Conservation (phyloP, 2,797 vertebrate species). For the Mycteria americana region DNA sequence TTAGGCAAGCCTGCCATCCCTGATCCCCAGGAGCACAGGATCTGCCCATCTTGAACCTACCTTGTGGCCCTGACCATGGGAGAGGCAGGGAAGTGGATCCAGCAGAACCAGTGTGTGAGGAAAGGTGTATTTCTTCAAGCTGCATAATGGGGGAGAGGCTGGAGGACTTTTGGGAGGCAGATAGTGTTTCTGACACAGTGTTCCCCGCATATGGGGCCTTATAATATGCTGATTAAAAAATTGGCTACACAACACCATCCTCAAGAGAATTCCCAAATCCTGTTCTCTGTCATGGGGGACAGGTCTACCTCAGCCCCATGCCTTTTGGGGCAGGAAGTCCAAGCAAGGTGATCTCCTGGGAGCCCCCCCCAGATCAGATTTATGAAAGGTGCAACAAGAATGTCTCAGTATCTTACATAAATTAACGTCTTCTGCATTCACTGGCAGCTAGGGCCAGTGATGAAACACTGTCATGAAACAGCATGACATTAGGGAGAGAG, state of each 20-base stretch:
- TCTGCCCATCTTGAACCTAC: neutral
- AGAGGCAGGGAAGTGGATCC: neutral
- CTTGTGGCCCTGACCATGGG: neutral
- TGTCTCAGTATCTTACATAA: neutral
- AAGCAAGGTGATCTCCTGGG: neutral
- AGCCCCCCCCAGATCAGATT: accelerated
- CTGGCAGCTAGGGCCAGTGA: neutral
- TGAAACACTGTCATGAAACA: neutral
- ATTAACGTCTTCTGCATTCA: neutral
- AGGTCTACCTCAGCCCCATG: neutral
- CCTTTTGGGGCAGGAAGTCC: neutral
- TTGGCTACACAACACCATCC: neutral
- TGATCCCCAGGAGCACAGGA: neutral
- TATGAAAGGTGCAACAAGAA: neutral
- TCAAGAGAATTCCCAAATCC: neutral
- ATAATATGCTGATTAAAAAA: neutral
- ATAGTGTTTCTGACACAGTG: neutral
- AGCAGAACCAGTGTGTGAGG: neutral
- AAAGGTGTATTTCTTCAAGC: neutral
- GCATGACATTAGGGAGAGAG: neutral
- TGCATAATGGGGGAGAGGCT: neutral
- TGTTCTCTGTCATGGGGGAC: neutral
- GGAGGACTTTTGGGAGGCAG: neutral
- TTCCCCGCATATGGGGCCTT: neutral
- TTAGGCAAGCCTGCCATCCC: neutral